Evolutionary conservation across 1,140 invertebrate genomes (phyloP), one percentile per base, ranked within the genome.

Genomic region (Drosophila tani): DNA sequence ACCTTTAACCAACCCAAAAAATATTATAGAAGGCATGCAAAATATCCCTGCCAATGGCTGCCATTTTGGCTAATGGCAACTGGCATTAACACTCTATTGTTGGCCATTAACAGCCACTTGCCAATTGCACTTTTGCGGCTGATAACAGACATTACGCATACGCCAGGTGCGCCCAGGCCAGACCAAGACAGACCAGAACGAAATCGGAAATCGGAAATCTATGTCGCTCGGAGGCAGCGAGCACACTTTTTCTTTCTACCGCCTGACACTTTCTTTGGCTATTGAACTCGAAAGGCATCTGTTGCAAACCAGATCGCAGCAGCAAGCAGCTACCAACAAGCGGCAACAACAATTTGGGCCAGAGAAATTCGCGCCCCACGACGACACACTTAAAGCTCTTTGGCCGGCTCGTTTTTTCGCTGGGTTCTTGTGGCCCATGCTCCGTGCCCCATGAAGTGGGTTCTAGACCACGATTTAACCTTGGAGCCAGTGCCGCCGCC

Each of bases 301-400:
- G 71, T 59, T 76, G 56, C 67, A 86, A 86, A 86, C 82, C 82
- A 86, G 82, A 86, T 86, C 82, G 82, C 50, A 43, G 73, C 77
- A 68, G 57, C 55, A 32, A 53, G 14, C 32, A 53, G 14, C 32
- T 17, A 51, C 15, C 49, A 51, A 19, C 66, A 58, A 29, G 65
- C 51, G 32, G 53, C 38, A 69, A 71, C 80, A 71, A 83, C 83
- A 87, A 87, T 88, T 88, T 88, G 81, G 84, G 84, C 88, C 88
- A 90, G 84, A 88, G 84, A 88, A 88, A 88, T 88, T 88, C 70
- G 84, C 84, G 84, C 84, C 84, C 84, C 84, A 59, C 84, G 68
- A 87, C 83, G 84, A 88, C 83, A 87, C 81, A 88, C 71, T 88
- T 87, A 67, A 32, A 19, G 43, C 47, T 62, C 41, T 38, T 41